Evolutionary conservation across 2,797 vertebrate species (phyloP).

Genomic region (Tragelaphus eurycerus): DNA sequence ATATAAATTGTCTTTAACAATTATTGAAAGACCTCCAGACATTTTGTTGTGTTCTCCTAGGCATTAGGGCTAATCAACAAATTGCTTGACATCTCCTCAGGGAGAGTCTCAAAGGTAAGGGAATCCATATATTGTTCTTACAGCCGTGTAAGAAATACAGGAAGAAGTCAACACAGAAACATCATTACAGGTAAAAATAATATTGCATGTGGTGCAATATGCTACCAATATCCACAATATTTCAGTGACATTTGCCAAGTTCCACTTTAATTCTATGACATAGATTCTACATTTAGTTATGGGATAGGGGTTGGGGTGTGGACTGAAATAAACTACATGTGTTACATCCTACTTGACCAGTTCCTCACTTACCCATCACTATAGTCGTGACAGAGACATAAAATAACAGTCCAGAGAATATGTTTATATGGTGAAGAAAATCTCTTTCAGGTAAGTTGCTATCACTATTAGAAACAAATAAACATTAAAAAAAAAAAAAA

Average conservation of each 20-base stretch:
- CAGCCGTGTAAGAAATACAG: neutral
- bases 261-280: neutral
- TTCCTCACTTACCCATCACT: neutral
- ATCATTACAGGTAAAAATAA: neutral
- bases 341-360: neutral
- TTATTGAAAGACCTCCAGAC: neutral
- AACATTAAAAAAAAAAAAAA: neutral
- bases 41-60: neutral
- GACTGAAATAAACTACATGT: too few species aligned
- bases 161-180: neutral
- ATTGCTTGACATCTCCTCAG: neutral
- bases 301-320: accelerated
- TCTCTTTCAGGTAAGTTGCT: neutral
- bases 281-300: neutral
- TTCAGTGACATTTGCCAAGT: neutral
- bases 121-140: neutral
- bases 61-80: neutral
- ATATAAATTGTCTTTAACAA: neutral
- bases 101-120: neutral
- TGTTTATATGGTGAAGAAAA: neutral
- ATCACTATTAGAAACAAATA: neutral
- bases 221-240: neutral
- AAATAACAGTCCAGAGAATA: neutral
- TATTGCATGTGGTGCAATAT: neutral
- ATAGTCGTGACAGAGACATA: neutral